Base-by-base conservation (phyloP, 2,888 invertebrate genomes). In the Hermodice carunculata region DNA sequence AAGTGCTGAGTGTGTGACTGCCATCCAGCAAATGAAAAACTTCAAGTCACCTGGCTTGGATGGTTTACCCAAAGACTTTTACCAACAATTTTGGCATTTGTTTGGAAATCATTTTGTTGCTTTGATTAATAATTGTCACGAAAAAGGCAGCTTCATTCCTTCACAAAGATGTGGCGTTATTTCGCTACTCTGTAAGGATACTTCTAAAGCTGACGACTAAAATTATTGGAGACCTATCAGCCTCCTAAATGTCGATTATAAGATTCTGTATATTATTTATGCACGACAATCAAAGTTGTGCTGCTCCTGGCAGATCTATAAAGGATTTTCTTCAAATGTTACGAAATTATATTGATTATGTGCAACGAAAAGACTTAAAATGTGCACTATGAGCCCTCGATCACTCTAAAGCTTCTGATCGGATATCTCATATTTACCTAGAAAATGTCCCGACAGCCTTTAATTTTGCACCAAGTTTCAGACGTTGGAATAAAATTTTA, bases 321-420 rank as follows among this genome's bases (percentile, higher is more conserved):
- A 14, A 8, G 24, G 52, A 52, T 52, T 37, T 37, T 2, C 52
- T 52, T 2, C 22, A 52, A 22, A 11, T 52, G 14, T 4, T 34
- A 2, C 4, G 52, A 8, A 37, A 32, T 1, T 37, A 37, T 19
- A 11, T 48, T 4, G 4, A 26, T 29, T 52, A n/a, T 22, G 52
- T 52, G 8, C 2, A 52, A 1, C 1, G 3, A 8, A 52, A 19
- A n/a, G 22, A 52, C 19, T 17, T 34, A 19, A 22, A 22, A n/a
- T 52, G 52, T 34, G 52, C 34, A 22, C 32, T 52, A 1, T 8
- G 32, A 1, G 37, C 19, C 3, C 34, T 52, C 8, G 52, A 52
- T 14, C 52, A 52, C 14, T 22, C 52, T 14, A 34, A 52, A 19
- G 52, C 52, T 34, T 52, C 37, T 32, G 52, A 52, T n/a, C 28